phyloP scores from a whole-genome alignment of 2,888 invertebrate genomes.

The Embidobia sp. region DNA sequence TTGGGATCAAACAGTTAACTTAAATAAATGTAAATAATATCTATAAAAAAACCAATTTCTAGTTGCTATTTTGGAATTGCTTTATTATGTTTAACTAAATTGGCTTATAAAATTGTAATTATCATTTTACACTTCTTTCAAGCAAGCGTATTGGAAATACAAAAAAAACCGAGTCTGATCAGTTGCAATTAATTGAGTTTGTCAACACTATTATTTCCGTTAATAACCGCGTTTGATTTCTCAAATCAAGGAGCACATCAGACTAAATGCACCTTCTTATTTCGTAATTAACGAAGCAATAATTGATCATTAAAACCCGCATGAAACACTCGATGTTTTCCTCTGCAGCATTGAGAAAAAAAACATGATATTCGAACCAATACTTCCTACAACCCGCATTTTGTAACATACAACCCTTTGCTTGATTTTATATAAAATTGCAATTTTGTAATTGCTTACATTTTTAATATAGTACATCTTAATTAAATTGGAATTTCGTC shows the following conservation, averaged over 20 bases:
- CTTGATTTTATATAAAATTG: background rate
- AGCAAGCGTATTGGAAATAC: too few species aligned
- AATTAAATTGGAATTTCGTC: too few species aligned
- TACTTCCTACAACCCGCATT: conserved; percentile 80
- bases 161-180: too few species aligned
- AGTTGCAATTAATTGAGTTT: conserved; percentile 41
- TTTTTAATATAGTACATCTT: too few species aligned
- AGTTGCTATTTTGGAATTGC: too few species aligned
- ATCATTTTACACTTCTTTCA: too few species aligned
- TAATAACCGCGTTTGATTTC: conserved; percentile 55
- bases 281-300: conserved; percentile 63
- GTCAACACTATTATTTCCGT: conserved; percentile 49
- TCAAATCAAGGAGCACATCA: conserved; percentile 49
- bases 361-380: conserved; percentile 70
- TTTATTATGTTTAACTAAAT: too few species aligned
- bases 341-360: conserved; percentile 34
- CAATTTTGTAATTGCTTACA: background rate
- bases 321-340: conserved; percentile 47
- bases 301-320: conserved; percentile 66
- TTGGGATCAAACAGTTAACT: too few species aligned
- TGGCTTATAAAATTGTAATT: too few species aligned
- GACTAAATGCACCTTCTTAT: conserved; percentile 54
- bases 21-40: too few species aligned
- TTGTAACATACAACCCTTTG: conserved; percentile 37
- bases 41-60: too few species aligned